phyloP scores from a whole-genome alignment of 2,888 invertebrate genomes.

The Drosophila nigricruria region DNA sequence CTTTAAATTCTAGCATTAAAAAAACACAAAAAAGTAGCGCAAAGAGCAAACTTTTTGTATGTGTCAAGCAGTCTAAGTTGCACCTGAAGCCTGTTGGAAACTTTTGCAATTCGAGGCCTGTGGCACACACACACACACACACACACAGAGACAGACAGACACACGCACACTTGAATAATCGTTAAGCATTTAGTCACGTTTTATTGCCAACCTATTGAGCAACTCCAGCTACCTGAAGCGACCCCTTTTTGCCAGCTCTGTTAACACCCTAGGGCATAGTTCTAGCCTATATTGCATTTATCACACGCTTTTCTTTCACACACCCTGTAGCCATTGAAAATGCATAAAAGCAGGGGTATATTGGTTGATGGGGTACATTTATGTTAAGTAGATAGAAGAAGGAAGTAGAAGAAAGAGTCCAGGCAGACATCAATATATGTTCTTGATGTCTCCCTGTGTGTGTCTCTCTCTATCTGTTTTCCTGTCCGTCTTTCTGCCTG shows the following conservation, averaged over 20 bases:
- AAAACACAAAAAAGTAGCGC: constrained; percentile 27
- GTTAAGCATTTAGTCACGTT: constrained; percentile 70
- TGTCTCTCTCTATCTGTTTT: no score
- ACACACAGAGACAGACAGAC: constrained; percentile 5
- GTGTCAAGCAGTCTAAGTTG: constrained; percentile 59
- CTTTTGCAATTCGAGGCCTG: constrained; percentile 58
- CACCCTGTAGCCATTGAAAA: constrained; percentile 2
- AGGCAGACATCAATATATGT: not conserved
- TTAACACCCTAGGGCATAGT: constrained; percentile 26
- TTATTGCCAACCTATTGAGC: constrained; percentile 57
- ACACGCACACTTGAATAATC: constrained; percentile 56
- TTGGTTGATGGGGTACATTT: not conserved
- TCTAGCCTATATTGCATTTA: constrained; percentile 28
- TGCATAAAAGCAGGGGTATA: not conserved
- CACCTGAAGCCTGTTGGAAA: constrained; percentile 48
- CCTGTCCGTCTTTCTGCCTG: not conserved
- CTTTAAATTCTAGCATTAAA: constrained; percentile 56
- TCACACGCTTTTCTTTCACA: constrained; percentile 18
- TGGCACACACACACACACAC: constrained; percentile 32
- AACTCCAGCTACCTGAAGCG: constrained; percentile 4
- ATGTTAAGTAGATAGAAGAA: no score
- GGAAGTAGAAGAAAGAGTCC: not conserved
- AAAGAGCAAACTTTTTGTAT: constrained; percentile 59
- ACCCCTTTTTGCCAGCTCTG: constrained; percentile 2
- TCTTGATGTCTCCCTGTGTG: no score